Conservation (phyloP, 2,888 invertebrate species). For the Pollenia angustigena region DNA sequence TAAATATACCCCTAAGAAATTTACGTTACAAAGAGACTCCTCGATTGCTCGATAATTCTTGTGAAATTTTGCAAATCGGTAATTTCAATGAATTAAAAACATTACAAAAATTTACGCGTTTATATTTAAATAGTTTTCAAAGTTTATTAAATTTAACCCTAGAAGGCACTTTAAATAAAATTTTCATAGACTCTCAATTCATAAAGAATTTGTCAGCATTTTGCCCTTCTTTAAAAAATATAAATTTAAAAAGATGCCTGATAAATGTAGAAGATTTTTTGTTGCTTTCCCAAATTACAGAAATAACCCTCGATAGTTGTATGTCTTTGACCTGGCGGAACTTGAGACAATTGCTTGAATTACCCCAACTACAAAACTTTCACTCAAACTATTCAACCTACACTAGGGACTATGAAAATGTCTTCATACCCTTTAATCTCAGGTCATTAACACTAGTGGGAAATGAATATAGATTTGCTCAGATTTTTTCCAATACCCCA, state of each 20-base stretch:
- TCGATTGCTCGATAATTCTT: background rate
- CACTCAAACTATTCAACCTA: slow-evolving; percentile 20
- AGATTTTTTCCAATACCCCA: slow-evolving; percentile 13
- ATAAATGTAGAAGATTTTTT: slow-evolving; percentile 29
- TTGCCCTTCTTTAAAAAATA: background rate
- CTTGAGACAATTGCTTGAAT: slow-evolving; percentile 37
- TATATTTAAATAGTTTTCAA: slow-evolving; percentile 36
- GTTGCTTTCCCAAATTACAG: background rate
- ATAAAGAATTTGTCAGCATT: slow-evolving; percentile 18
- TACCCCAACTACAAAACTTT: background rate
- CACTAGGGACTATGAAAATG: slow-evolving; percentile 7
- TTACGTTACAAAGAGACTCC: slow-evolving; percentile 28
- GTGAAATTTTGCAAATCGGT: slow-evolving; percentile 27
- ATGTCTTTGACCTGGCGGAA: slow-evolving; percentile 53
- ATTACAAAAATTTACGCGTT: slow-evolving; percentile 15
- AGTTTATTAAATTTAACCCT: slow-evolving; percentile 28
- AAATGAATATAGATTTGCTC: slow-evolving; percentile 31
- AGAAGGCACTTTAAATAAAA: slow-evolving; percentile 44
- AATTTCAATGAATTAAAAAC: slow-evolving; percentile 6
- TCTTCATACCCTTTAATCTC: background rate
- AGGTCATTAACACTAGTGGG: slow-evolving; percentile 30
- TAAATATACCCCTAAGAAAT: slow-evolving; percentile 23
- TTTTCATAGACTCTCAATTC: slow-evolving; percentile 26
- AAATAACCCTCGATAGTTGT: slow-evolving; percentile 35
- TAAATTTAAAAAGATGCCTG: slow-evolving; percentile 33